These are phyloP conservation scores for Saccostrea cuccullata DNA, from an alignment of 1,140 invertebrate genomes.

Conservation along the genomic window DNA sequence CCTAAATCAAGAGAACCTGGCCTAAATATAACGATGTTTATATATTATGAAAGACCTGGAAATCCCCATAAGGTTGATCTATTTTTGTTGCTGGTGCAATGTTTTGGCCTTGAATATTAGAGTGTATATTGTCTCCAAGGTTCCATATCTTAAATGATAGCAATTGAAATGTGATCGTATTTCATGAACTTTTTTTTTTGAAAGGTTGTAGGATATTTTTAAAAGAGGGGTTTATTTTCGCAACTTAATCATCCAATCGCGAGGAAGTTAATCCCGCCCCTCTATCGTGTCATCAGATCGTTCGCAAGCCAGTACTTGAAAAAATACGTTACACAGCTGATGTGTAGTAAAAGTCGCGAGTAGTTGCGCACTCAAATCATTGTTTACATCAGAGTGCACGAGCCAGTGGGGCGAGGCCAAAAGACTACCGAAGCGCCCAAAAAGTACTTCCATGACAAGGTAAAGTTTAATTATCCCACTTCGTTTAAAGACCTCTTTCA, in stretches of 20 bases:
- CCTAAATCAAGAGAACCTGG: not conserved
- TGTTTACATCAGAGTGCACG: conserved; percentile 34
- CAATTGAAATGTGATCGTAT: not conserved
- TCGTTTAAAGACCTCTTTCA: not conserved
- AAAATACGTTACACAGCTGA: conserved; percentile 17
- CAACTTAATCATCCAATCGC: conserved; percentile 30
- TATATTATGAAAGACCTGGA: conserved; percentile 33
- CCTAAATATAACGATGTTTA: conserved; percentile 33
- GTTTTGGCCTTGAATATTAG: conserved; percentile 24
- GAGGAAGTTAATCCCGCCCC: conserved; percentile 26
- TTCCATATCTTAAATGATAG: conserved; percentile 21
- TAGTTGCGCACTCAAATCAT: conserved; percentile 30
- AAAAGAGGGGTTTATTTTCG: not conserved
- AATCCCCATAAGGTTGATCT: conserved; percentile 11
- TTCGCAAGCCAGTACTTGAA: conserved; percentile 36
- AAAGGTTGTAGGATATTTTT: not conserved
- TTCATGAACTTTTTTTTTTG: not conserved
- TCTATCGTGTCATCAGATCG: conserved; percentile 28
- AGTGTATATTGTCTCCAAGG: conserved; percentile 37
- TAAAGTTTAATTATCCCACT: conserved; percentile 36
- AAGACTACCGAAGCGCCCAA: conserved; percentile 20
- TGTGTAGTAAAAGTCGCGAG: conserved; percentile 23
- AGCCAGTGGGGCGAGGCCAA: conserved; percentile 23
- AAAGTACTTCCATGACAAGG: conserved; percentile 37
- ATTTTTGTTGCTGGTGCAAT: conserved; percentile 33